A percentile compares a stretch with the other conserved stretches of the same genome.
Evolutionary conservation across 2,797 vertebrate genomes (phyloP).

Genomic region (Microctenopoma steveboyesi): DNA sequence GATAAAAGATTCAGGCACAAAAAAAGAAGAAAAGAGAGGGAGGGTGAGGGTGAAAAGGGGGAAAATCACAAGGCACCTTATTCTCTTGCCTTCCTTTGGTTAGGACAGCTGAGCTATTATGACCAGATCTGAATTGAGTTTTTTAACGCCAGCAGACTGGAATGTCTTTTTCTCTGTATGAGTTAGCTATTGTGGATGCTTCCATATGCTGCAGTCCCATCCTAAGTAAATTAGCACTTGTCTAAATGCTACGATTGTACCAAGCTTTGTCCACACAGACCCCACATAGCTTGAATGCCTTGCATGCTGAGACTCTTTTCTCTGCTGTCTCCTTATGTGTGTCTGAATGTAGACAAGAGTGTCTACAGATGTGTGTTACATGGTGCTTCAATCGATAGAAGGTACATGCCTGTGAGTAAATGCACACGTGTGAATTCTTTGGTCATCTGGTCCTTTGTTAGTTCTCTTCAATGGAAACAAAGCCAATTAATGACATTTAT

Average conservation of each 20-base stretch:
- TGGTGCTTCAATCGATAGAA: slow-evolving; percentile 68
- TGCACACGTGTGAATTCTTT: slow-evolving; percentile 53
- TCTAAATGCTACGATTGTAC: slow-evolving; percentile 91
- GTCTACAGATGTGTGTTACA: slow-evolving; percentile 54
- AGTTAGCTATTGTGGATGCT: slow-evolving; percentile 90
- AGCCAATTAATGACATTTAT: slow-evolving; percentile 55
- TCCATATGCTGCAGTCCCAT: slow-evolving; percentile 88
- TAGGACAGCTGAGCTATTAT: slow-evolving; percentile 98
- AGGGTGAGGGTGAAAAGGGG: slow-evolving; percentile 78
- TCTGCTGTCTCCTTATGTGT: slow-evolving; percentile 44
- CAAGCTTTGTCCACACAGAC: slow-evolving; percentile 75
- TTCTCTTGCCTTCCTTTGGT: slow-evolving; percentile 95
- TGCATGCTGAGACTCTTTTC: slow-evolving; percentile 68
- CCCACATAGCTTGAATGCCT: slow-evolving; percentile 81
- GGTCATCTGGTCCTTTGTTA: slow-evolving; percentile 66
- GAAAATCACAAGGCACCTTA: slow-evolving; percentile 95
- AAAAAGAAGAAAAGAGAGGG: slow-evolving; percentile 78
- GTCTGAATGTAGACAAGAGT: slow-evolving; percentile 49
- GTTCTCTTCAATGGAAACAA: slow-evolving; percentile 56
- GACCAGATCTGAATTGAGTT: slow-evolving; percentile 93
- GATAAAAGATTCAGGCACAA: slow-evolving; percentile 96
- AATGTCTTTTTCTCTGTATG: slow-evolving; percentile 94
- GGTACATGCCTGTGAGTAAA: slow-evolving; percentile 66
- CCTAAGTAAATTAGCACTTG: slow-evolving; percentile 90
- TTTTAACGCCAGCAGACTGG: slow-evolving; percentile 89